These are phyloP conservation scores for Siniperca chuatsi DNA, from an alignment of 2,113 vertebrate species.

Conservation along the genomic window DNA sequence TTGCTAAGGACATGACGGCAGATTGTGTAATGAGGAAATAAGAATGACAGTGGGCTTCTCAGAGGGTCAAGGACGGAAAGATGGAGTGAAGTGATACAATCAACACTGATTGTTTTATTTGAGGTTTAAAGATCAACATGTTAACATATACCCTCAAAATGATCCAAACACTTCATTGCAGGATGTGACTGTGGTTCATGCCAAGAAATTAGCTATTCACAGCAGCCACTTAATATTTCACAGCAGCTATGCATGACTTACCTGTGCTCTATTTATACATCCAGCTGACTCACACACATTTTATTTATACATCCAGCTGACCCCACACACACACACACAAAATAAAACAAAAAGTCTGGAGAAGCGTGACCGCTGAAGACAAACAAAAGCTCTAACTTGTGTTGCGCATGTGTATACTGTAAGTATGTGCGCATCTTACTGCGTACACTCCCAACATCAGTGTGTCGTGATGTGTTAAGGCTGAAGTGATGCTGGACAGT, in stretches of 20 bases:
- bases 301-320: slow-evolving; percentile 65
- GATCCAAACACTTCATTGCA: background rate
- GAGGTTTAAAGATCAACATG: background rate
- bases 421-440: slow-evolving; percentile 31
- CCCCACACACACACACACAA: slow-evolving; percentile 16
- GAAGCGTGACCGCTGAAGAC: slow-evolving; percentile 39
- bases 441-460: slow-evolving; percentile 24
- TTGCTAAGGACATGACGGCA: slow-evolving; percentile 71
- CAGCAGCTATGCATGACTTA: slow-evolving; percentile 57
- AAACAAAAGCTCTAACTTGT: slow-evolving; percentile 27
- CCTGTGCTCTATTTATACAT: slow-evolving; percentile 66
- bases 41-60: slow-evolving; percentile 37
- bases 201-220: slow-evolving; percentile 30
- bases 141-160: background rate
- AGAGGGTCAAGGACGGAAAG: slow-evolving; percentile 34
- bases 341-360: slow-evolving; percentile 17
- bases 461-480: slow-evolving; percentile 33
- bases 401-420: slow-evolving; percentile 22
- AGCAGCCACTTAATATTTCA: slow-evolving; percentile 38
- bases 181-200: background rate
- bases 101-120: background rate
- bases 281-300: slow-evolving; percentile 55
- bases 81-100: background rate
- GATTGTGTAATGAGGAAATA: slow-evolving; percentile 59
- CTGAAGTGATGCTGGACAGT: slow-evolving; percentile 46